Evolutionary conservation across 1,140 invertebrate genomes (phyloP).

Genomic region (Ceratina japonica): DNA sequence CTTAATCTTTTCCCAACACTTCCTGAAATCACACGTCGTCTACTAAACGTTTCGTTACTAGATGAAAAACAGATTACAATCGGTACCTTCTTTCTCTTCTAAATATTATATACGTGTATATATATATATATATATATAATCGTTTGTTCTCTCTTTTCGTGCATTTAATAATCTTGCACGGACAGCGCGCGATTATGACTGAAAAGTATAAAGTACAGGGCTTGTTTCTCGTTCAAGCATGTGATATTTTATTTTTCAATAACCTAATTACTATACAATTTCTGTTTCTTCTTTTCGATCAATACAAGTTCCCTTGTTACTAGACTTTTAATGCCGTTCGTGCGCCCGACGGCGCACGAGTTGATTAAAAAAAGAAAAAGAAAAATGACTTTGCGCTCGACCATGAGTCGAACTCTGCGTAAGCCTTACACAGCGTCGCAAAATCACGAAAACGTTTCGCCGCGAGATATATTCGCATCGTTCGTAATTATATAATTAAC

Average conservation of each 20-base stretch:
- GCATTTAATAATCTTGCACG: conserved; percentile 16
- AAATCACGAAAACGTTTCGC: conserved; percentile 28
- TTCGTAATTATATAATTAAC: conserved; percentile 45
- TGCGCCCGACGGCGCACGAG: conserved; percentile 37
- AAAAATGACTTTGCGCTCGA: conserved; percentile 13
- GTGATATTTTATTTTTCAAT: conserved; percentile 71
- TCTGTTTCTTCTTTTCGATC: conserved; percentile 57
- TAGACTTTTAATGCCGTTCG: conserved; percentile 55
- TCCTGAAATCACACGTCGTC: conserved; percentile 22
- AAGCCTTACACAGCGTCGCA: conserved; percentile 49
- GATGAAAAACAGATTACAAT: conserved; percentile 37
- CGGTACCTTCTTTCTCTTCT: not conserved
- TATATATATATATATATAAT: conserved; percentile 14
- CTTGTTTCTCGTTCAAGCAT: conserved; percentile 66
- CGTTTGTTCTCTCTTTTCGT: conserved; percentile 2
- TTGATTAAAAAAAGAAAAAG: too few species aligned
- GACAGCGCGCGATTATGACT: conserved; percentile 51
- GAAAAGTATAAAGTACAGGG: conserved; percentile 63
- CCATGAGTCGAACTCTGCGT: conserved; percentile 23
- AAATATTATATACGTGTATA: not conserved
- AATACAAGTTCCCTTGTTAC: conserved; percentile 66
- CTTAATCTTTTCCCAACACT: conserved; percentile 24
- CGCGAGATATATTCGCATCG: conserved; percentile 43
- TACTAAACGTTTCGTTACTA: conserved; percentile 30
- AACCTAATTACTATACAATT: conserved; percentile 75